Percentiles rank a stretch among this genome's conserved stretches.
Evolutionary conservation across 2,797 vertebrate genomes (phyloP).

Genomic region (Mus spretus): DNA sequence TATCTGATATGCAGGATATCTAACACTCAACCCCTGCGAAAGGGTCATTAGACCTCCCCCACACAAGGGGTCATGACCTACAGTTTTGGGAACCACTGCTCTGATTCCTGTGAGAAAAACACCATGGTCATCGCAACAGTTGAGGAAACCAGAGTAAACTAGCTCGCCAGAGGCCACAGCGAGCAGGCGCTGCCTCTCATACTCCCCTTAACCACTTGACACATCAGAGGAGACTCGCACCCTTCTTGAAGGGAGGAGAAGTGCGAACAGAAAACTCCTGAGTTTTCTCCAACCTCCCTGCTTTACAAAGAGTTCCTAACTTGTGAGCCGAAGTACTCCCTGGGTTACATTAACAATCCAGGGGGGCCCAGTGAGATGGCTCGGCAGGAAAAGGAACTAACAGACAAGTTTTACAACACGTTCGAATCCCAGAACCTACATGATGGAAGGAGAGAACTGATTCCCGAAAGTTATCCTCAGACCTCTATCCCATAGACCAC

Average conservation of each 20-base stretch:
- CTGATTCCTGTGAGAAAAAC: neutral
- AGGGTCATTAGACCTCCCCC: neutral
- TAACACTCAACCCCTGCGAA: neutral
- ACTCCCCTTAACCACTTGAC: accelerated
- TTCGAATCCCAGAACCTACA: neutral
- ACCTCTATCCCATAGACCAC: neutral
- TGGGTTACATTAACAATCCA: neutral
- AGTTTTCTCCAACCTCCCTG: neutral
- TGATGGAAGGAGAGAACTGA: neutral
- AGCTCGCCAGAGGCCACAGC: neutral
- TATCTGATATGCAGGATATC: neutral
- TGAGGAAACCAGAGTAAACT: neutral
- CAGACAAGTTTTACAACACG: neutral
- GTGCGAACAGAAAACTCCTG: neutral
- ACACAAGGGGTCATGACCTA: neutral
- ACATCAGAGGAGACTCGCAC: neutral
- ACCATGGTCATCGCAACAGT: neutral
- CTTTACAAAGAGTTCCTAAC: neutral
- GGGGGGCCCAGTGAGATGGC: neutral
- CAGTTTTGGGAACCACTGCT: neutral
- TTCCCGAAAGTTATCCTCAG: neutral
- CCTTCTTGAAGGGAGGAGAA: neutral
- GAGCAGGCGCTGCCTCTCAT: neutral
- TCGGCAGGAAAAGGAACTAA: neutral
- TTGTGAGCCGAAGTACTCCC: neutral